These are phyloP conservation scores for Athrips mouffetella DNA, from an alignment of 2,888 invertebrate species.

Conservation along the genomic window DNA sequence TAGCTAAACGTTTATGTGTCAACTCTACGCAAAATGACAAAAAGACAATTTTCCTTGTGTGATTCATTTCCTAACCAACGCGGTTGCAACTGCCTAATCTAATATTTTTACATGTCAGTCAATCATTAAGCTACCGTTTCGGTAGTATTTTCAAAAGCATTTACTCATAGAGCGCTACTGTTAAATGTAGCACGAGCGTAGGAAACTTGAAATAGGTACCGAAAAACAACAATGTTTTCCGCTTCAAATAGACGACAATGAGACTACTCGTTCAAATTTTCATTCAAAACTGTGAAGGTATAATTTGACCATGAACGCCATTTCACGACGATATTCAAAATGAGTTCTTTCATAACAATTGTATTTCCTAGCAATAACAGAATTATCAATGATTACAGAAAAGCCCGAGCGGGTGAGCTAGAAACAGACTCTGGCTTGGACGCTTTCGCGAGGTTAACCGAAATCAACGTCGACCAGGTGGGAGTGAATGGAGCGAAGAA, in stretches of 20 bases:
- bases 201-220: background rate
- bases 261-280: background rate
- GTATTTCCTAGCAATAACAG: slow-evolving; percentile 7
- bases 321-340: too few species aligned
- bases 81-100: too few species aligned
- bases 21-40: background rate
- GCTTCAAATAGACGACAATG: background rate
- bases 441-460: slow-evolving; percentile 90
- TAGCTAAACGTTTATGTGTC: too few species aligned
- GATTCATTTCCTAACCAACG: background rate
- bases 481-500: slow-evolving; percentile 96
- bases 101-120: too few species aligned
- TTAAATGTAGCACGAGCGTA: background rate
- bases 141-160: background rate
- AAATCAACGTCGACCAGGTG: slow-evolving; percentile 95
- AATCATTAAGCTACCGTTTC: background rate
- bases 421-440: slow-evolving; percentile 91
- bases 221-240: slow-evolving; percentile 3
- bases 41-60: background rate
- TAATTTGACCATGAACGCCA: too few species aligned
- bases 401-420: slow-evolving; percentile 94
- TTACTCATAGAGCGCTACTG: background rate
- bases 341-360: background rate
- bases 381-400: slow-evolving; percentile 79
- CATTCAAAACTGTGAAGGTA: too few species aligned